Conservation (phyloP, 2,797 vertebrate genomes). For the Morelia viridis region DNA sequence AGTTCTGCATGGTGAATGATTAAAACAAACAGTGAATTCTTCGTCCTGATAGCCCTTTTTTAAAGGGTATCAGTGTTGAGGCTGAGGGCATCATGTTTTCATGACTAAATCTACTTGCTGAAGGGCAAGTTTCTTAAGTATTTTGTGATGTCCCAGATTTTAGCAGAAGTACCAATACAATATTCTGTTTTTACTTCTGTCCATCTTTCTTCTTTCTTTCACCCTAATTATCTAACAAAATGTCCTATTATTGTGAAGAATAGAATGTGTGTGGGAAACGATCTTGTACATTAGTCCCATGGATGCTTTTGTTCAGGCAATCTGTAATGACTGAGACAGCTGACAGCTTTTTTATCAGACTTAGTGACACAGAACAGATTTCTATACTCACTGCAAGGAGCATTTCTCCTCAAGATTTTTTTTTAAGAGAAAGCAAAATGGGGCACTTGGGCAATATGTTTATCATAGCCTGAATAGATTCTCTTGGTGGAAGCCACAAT, state of each 20-base stretch:
- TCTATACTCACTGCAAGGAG: not conserved
- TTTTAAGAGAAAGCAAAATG: not conserved
- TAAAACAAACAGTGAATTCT: conserved; percentile 41
- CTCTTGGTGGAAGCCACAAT: not conserved
- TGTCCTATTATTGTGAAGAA: not conserved
- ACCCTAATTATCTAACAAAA: conserved; percentile 9
- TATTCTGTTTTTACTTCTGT: conserved; percentile 29
- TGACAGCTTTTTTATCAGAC: not conserved
- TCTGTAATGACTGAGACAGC: not conserved
- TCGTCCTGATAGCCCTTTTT: conserved; percentile 50
- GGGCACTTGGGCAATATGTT: not conserved
- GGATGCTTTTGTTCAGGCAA: not conserved
- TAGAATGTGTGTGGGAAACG: not conserved
- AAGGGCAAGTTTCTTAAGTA: not conserved
- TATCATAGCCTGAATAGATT: not conserved
- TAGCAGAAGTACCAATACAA: not conserved
- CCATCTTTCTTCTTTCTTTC: conserved; percentile 36
- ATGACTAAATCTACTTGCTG: conserved; percentile 7
- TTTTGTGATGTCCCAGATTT: conserved; percentile 6
- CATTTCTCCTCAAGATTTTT: not conserved
- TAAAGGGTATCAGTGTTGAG: conserved; percentile 52
- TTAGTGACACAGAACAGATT: not conserved
- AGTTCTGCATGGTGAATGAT: not conserved
- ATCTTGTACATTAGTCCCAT: not conserved
- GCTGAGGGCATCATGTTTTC: conserved; percentile 54